Base-by-base conservation (phyloP, 2,888 invertebrate genomes). In the Cenopis cana region DNA sequence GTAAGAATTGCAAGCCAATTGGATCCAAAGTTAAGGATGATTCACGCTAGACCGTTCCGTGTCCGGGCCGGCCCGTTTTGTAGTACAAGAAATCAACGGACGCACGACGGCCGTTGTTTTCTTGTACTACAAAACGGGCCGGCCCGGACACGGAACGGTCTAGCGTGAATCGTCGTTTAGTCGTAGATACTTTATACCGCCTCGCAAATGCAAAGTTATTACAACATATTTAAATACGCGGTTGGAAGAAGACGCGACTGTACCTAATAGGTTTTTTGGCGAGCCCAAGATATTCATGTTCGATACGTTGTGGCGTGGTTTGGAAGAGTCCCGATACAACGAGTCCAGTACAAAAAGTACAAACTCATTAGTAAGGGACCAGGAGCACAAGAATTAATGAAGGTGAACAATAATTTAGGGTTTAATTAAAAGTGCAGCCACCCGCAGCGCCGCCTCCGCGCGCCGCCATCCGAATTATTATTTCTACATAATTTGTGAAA, bases 391-490 rank as follows among this genome's bases (percentile, higher is more conserved):
- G 90, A 92, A 92, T 92, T 91, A 93, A 93, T 93, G 91, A 90
- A 93, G 91, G 92, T 89, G 91, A 91, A 90, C 92, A 91, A 92
- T 93, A 93, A 93, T 91, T 93, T 92, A 93, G 90, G 89, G 89
- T 93, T 93, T 93, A 93, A 93, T 93, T 93, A 93, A 93, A 93
- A 93, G 90, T 91, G 90, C 88, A 86, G 88, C 88, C 84, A 88
- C 93, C 93, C 85, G 85, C 83, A 66, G 92, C 78, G 90, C 78
- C 85, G 85, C 87, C 88, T 84, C 85, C 84, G 84, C 84, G 80
- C 84, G 80, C 81, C 79, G 78, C 76, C 81, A 76, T 71, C 84
- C 83, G 81, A 85, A 87, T 85, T 89, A 90, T 90, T 90, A 89
- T 90, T 89, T 87, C 86, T 85, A 90, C 86, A 90, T 90, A 90